These are phyloP conservation scores for Clistopyga incitator DNA, from an alignment of 2,888 invertebrate species.

Conservation along the genomic window DNA sequence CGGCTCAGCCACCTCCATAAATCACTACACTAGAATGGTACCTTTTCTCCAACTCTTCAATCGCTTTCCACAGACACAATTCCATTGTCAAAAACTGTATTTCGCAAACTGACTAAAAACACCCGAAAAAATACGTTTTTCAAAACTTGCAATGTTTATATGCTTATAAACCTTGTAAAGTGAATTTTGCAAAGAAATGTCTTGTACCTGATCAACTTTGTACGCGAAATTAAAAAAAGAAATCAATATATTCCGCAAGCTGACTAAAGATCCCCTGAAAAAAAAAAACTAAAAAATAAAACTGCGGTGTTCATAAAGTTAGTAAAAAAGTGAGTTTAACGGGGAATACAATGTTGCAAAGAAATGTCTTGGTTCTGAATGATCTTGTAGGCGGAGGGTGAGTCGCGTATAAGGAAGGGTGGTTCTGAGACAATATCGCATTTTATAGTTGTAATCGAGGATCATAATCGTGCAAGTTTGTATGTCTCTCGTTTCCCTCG, in stretches of 20 bases:
- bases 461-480: conserved; percentile 84
- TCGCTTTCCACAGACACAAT: background rate
- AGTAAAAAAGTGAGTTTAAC: background rate
- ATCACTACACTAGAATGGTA: conserved; percentile 73
- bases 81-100: conserved; percentile 16
- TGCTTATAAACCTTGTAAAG: too few relatives aligned
- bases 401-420: conserved; percentile 48
- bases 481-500: conserved; percentile 76
- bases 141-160: too few relatives aligned
- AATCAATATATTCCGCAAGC: conserved; percentile 38
- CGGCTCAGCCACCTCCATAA: conserved; percentile 72
- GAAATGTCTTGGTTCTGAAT: conserved; percentile 50
- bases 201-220: too few relatives aligned
- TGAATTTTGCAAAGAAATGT: too few relatives aligned
- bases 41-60: conserved; percentile 48
- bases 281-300: background rate
- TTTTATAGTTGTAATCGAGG: conserved; percentile 84
- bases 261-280: conserved; percentile 4
- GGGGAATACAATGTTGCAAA: conserved; percentile 26
- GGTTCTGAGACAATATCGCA: conserved; percentile 80
- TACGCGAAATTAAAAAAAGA: conserved; percentile 76
- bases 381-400: conserved; percentile 45
- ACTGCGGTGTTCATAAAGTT: conserved; percentile 12
- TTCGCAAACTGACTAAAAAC: background rate
- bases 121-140: too few relatives aligned